Base-by-base conservation (phyloP, 2,888 invertebrate genomes). In the Dolichomitus sp. region DNA sequence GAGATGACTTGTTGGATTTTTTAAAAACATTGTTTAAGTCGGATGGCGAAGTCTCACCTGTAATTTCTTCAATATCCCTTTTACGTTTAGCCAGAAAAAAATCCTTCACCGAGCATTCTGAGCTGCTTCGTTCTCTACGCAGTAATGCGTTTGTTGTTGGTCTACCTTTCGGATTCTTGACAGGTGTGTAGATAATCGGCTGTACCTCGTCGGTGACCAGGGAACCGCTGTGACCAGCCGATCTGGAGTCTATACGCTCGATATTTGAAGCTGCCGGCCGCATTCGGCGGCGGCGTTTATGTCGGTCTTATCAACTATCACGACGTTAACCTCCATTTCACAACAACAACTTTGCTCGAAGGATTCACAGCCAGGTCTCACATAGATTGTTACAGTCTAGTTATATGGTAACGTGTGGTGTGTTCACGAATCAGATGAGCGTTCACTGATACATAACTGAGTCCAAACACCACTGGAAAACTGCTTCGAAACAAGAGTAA, bases 251-350 rank as follows among this genome's bases (percentile, higher is more conserved):
- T 54, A 9, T 12, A 6, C n/a, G 54, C 7, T 70, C 70, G 54
- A 37, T 14, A n/a, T 33, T 27, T 70, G 27, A 1, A 6, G 4
- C 19, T 33, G 30, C 2, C 17, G 54, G 3, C 54, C 37, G 37
- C 14, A 17, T 0, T 6, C 37, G 54, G 54, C 54, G 17, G n/a
- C 1, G 54, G 17, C 54, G 70, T 33, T 54, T 2, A 1, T 11
- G 33, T 54, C 54, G 54, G 54, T 11, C 30, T 70, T 70, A 1
- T 52, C 54, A 37, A 0, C 19, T 9, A 33, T 37, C 6, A 48
- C 54, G 12, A 30, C 54, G 4, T 54, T 70, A 70, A 70, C 70
- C 70, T 54, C 70, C 54, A 70, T 70, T 30, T 27, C 69, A n/a
- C 50, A 27, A 33, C 9, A 50, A 2, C 50, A 2, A 14, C 23